These are phyloP conservation scores for Crocidura indochinensis DNA, from an alignment of 2,797 vertebrate genomes.

Conservation along the genomic window DNA sequence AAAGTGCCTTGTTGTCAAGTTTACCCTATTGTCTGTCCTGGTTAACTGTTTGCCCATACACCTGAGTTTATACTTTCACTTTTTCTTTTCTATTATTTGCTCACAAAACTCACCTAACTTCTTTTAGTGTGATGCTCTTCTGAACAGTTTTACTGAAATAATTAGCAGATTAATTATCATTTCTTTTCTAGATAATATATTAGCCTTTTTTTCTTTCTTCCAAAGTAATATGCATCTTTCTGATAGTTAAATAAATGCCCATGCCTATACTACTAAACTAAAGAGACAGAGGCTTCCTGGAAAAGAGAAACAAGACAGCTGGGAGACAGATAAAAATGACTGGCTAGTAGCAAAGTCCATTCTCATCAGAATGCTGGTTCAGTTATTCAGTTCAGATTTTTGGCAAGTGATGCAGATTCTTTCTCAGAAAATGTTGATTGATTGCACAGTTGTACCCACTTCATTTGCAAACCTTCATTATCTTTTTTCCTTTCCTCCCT, in stretches of 20 bases:
- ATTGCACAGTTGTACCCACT: conserved; percentile 87
- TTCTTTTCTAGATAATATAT: not conserved
- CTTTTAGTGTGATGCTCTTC: not conserved
- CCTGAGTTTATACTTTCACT: not conserved
- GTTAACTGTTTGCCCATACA: not conserved
- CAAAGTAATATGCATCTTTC: conserved; percentile 45
- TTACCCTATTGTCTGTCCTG: no score
- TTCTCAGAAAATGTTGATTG: conserved; percentile 88
- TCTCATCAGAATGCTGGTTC: conserved; percentile 89
- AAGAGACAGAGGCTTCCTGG: conserved; percentile 72
- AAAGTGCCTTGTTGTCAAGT: not conserved
- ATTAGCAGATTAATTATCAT: not conserved
- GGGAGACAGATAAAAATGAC: conserved; percentile 87
- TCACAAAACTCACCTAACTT: not conserved
- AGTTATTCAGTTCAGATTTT: conserved; percentile 88
- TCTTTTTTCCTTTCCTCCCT: conserved; percentile 86
- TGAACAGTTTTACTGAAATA: not conserved
- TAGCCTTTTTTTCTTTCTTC: not conserved
- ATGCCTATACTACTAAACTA: conserved; percentile 72
- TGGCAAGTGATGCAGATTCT: conserved; percentile 87
- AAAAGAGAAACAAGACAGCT: conserved; percentile 86
- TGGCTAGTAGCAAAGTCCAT: conserved; percentile 87
- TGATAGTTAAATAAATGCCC: conserved; percentile 57
- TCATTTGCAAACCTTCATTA: conserved; percentile 88
- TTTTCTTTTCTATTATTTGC: not conserved